These are phyloP conservation scores for Diabrotica undecimpunctata DNA, from an alignment of 1,140 invertebrate species.

Conservation along the genomic window DNA sequence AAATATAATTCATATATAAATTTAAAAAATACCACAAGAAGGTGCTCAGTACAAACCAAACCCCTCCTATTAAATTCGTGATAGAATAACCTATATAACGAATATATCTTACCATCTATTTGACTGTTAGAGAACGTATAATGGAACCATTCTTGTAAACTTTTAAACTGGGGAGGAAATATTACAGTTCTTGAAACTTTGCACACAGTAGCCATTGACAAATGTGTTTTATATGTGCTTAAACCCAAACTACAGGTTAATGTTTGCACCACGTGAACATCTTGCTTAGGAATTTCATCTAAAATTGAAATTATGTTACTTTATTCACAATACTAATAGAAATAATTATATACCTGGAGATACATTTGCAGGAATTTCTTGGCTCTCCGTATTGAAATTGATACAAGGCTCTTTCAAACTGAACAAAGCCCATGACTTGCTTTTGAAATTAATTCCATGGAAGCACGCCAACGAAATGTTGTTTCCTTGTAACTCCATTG, in stretches of 20 bases:
- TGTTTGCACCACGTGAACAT: conserved; percentile 78
- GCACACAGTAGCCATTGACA: conserved; percentile 90
- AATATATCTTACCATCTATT: conserved; percentile 76
- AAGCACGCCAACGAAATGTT: conserved; percentile 96
- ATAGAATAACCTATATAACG: background rate
- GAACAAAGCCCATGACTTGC: conserved; percentile 95
- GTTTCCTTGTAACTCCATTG: conserved; percentile 84
- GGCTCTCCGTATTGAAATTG: conserved; percentile 91
- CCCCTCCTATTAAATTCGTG: background rate
- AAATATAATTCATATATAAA: too few species aligned
- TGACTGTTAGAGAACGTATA: conserved; percentile 93
- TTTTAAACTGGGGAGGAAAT: conserved; percentile 93
- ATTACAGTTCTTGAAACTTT: conserved; percentile 85
- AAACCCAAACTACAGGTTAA: conserved; percentile 86
- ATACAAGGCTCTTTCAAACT: conserved; percentile 92
- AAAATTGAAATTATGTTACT: conserved; percentile 20
- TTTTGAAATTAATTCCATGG: conserved; percentile 95
- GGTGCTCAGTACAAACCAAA: too few species aligned
- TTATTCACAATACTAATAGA: background rate
- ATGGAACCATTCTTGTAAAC: conserved; percentile 92
- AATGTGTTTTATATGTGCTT: conserved; percentile 63
- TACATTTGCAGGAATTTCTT: conserved; percentile 70
- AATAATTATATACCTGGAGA: conserved; percentile 52
- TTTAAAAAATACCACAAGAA: too few species aligned
- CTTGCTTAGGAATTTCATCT: conserved; percentile 42